A percentile compares a stretch with the other conserved stretches of the same genome.
Evolutionary conservation across 2,113 vertebrate species (phyloP).

Genomic region (Acrocephalus kingi): DNA sequence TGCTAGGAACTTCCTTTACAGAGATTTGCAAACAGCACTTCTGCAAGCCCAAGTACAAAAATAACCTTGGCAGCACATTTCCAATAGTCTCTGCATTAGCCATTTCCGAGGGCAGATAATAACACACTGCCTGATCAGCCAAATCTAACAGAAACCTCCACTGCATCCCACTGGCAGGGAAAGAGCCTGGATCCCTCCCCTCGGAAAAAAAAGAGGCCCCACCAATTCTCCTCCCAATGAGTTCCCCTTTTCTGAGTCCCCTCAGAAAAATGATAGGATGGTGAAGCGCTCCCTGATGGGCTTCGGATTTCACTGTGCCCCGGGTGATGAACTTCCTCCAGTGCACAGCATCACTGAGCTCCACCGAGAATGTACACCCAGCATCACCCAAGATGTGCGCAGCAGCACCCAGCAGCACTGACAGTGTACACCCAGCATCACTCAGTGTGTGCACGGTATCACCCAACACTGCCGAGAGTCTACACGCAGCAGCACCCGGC

Average conservation of each 20-base stretch:
- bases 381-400: background rate
- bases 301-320: background rate
- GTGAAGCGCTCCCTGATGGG: background rate
- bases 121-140: background rate
- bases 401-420: background rate
- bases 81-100: background rate
- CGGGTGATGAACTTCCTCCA: background rate
- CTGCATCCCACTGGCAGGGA: background rate
- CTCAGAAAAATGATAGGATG: fast-evolving
- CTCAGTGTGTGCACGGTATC: background rate
- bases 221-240: background rate
- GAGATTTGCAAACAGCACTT: slow-evolving; percentile 18
- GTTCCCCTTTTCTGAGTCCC: background rate
- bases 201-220: slow-evolving; percentile 6
- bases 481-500: background rate
- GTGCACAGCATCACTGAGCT: background rate
- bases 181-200: background rate
- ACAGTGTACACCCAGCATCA: background rate
- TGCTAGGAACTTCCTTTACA: slow-evolving; percentile 52
- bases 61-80: slow-evolving; percentile 32
- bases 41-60: slow-evolving; percentile 38
- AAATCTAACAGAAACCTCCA: slow-evolving; percentile 11
- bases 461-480: background rate
- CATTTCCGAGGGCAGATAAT: slow-evolving; percentile 23
- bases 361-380: background rate